A percentile compares a stretch with the other conserved stretches of the same genome.
phyloP scores from a whole-genome alignment of 2,113 vertebrate species.

The Bufo gargarizans region DNA sequence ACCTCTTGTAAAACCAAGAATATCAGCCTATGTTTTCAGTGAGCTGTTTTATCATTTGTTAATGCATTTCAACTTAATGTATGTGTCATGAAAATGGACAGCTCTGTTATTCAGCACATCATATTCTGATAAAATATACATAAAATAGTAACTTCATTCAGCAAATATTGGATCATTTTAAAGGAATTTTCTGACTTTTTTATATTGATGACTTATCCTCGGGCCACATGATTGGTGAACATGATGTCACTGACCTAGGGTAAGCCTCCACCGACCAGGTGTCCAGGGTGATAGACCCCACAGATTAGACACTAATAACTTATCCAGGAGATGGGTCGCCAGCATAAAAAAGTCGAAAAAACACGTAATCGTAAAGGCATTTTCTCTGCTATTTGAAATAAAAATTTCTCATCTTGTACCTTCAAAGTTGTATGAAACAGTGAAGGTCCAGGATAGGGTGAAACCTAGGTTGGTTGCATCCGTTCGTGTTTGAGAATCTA shows the following conservation, averaged over 20 bases:
- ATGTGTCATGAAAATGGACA: slow-evolving; percentile 14
- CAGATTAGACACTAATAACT: no score
- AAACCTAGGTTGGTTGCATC: background rate
- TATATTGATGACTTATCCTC: no score
- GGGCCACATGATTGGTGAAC: no score
- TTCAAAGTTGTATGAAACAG: background rate
- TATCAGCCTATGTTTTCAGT: slow-evolving; percentile 16
- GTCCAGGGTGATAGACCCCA: no score
- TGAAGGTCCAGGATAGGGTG: background rate
- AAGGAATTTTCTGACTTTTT: no score
- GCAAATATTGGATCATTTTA: background rate
- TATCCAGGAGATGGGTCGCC: no score
- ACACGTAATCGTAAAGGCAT: background rate
- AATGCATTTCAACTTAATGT: slow-evolving; percentile 15
- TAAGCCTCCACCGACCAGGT: no score
- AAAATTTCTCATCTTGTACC: background rate
- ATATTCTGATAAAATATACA: background rate
- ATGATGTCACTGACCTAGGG: no score
- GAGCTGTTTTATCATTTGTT: slow-evolving; percentile 5
- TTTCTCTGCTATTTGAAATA: background rate
- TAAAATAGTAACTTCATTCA: background rate
- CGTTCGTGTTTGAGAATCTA: background rate
- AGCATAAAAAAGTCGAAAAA: no score
- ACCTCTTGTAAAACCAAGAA: slow-evolving; percentile 37
- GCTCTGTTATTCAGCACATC: background rate